Evolutionary conservation across 2,113 vertebrate species (phyloP).

Genomic region (Myiozetetes cayanensis): DNA sequence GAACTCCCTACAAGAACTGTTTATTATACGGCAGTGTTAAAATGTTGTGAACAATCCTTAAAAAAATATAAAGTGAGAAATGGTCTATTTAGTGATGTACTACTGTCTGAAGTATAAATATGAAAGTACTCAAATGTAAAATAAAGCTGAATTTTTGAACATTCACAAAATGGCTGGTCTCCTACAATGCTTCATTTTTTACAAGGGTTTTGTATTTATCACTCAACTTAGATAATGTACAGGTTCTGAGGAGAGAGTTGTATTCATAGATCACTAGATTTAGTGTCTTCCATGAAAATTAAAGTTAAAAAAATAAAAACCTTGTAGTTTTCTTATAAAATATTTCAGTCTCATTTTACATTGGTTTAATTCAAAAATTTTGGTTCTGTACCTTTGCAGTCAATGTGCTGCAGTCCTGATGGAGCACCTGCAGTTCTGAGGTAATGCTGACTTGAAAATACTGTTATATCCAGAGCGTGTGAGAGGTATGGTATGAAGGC

Average conservation of each 20-base stretch:
- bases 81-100: not conserved
- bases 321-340: not conserved
- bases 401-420: not conserved
- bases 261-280: not conserved
- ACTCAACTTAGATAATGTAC: not conserved
- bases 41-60: not conserved
- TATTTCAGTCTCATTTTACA: not conserved
- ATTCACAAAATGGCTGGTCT: not conserved
- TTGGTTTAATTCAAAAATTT: not conserved
- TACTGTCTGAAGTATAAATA: not conserved
- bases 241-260: not conserved
- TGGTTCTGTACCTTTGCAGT: not conserved
- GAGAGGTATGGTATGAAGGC: not conserved
- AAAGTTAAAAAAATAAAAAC: not conserved
- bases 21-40: slow-evolving; percentile 32
- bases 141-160: not conserved
- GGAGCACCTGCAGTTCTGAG: not conserved
- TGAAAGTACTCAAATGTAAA: not conserved
- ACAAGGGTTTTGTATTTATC: not conserved
- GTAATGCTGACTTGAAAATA: not conserved
- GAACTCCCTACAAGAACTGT: slow-evolving; percentile 40
- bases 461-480: rapidly evolving
- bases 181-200: not conserved
- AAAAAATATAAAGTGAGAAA: not conserved
- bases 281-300: not conserved